Evolutionary conservation across 2,888 invertebrate genomes (phyloP).

Genomic region (Uropetala carovei): DNA sequence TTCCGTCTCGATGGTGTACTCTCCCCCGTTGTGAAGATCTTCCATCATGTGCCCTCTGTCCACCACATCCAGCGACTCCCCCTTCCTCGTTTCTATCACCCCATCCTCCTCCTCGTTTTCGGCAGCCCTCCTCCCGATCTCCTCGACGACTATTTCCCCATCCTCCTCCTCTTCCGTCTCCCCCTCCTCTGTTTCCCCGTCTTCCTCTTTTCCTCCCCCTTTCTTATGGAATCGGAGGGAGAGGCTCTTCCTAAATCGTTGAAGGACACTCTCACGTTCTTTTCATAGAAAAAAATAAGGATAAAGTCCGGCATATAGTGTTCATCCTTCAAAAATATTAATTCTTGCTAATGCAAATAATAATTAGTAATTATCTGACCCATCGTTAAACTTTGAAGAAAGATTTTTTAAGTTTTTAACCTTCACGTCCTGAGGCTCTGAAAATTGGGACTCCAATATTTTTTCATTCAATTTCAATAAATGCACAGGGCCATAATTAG

Average conservation of each 20-base stretch:
- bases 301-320: background rate
- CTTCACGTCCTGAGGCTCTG: too few species aligned
- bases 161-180: conserved; percentile 70
- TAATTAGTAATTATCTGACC: too few species aligned
- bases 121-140: background rate
- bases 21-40: conserved; percentile 42
- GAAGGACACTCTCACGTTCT: conserved; percentile 79
- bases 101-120: background rate
- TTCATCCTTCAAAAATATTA: too few species aligned
- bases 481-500: too few species aligned
- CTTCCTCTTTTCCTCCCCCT: conserved; percentile 75
- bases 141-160: conserved; percentile 58
- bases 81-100: background rate
- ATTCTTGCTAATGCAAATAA: too few species aligned
- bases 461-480: too few species aligned
- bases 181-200: conserved; percentile 73
- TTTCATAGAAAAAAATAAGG: conserved; percentile 56
- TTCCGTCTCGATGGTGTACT: conserved; percentile 49
- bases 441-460: too few species aligned
- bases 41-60: conserved; percentile 45
- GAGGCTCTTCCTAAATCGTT: conserved; percentile 84
- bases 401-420: too few species aligned
- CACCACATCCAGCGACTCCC: conserved; percentile 29
- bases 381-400: too few species aligned
- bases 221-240: conserved; percentile 80